Conservation (phyloP, 2,888 invertebrate genomes). For the Dicycla oo region DNA sequence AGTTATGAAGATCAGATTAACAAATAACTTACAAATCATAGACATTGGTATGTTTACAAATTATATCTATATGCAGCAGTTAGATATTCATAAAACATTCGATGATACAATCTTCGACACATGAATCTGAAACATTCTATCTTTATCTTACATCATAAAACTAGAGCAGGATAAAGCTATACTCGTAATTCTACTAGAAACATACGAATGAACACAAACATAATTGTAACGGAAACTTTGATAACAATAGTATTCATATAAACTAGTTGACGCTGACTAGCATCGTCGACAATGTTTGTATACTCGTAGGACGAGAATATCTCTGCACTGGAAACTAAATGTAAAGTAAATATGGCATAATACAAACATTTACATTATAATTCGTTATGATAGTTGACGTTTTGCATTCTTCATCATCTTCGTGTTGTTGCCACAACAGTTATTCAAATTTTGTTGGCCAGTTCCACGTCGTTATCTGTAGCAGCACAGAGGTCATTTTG, state of each 20-base stretch:
- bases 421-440: too few relatives aligned
- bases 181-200: conserved; percentile 20
- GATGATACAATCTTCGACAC: conserved; percentile 15
- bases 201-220: conserved; percentile 25
- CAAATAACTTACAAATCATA: conserved; percentile 38
- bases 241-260: conserved; percentile 57
- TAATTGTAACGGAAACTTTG: conserved; percentile 58
- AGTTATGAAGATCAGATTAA: conserved; percentile 26
- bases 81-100: neutral
- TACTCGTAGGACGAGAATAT: conserved; percentile 47
- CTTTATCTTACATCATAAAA: conserved; percentile 18
- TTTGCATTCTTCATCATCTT: neutral
- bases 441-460: too few relatives aligned
- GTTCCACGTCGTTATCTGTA: too few relatives aligned
- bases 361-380: conserved; percentile 26
- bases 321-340: conserved; percentile 21
- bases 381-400: neutral
- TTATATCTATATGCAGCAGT: neutral
- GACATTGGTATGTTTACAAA: conserved; percentile 14
- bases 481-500: too few relatives aligned
- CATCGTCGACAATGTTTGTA: conserved; percentile 42
- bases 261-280: conserved; percentile 47
- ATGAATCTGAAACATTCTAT: conserved; percentile 23
- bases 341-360: conserved; percentile 36
- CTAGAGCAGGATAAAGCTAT: conserved; percentile 40